Conservation (phyloP, 2,797 vertebrate species). For the Megaceryle alcyon region DNA sequence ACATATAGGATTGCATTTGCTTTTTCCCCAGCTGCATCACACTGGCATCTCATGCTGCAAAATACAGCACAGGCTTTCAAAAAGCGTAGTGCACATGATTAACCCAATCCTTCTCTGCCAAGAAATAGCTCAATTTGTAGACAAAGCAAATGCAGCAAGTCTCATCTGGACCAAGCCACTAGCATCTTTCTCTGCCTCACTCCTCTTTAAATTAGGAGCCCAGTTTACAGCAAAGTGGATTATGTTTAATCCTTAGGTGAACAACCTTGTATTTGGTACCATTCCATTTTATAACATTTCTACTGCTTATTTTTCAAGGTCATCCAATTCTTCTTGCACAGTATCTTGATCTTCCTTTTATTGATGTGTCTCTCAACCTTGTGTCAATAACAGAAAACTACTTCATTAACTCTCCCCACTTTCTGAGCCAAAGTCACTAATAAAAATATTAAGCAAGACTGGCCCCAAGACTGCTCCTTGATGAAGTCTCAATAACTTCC, state of each 20-base stretch:
- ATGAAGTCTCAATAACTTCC: not conserved
- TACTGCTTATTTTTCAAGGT: constrained; percentile 24
- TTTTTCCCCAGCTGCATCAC: not conserved
- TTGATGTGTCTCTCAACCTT: not conserved
- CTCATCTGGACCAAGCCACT: not conserved
- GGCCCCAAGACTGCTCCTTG: not conserved
- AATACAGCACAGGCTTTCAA: not conserved
- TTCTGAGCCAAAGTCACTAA: not conserved
- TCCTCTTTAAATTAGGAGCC: not conserved
- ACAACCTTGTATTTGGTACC: not conserved
- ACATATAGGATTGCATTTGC: not conserved
- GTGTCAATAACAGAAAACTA: not conserved
- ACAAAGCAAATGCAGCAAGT: not conserved
- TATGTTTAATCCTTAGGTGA: constrained; percentile 6
- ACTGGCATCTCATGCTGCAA: not conserved
- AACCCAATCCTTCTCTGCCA: not conserved
- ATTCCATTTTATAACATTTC: not conserved
- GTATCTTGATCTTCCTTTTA: constrained; percentile 18
- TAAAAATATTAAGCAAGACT: not conserved
- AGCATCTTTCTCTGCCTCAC: not conserved
- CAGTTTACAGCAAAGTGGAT: constrained; percentile 15
- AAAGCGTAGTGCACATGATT: not conserved
- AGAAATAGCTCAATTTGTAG: not conserved
- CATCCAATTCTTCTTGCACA: not conserved
- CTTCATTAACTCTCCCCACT: not conserved